Evolutionary conservation across 2,888 invertebrate species (phyloP).

Genomic region (Ecdyonurus torrentis): DNA sequence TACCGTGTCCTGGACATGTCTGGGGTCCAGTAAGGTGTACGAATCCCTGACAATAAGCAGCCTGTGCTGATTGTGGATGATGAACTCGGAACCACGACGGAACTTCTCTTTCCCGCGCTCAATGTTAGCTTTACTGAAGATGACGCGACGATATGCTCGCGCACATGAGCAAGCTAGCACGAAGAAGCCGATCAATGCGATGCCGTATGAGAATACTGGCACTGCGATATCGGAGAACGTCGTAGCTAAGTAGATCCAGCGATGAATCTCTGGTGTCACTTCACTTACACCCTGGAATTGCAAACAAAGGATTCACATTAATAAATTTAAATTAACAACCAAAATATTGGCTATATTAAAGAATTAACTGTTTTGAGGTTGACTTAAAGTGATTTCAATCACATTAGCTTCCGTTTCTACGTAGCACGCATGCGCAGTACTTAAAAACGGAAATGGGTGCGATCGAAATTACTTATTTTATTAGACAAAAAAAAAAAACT

Average conservation of each 20-base stretch:
- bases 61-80: constrained; percentile 34
- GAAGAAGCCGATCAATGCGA: constrained; percentile 49
- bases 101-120: constrained; percentile 48
- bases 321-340: too few species aligned
- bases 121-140: constrained; percentile 55
- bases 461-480: too few species aligned
- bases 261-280: constrained; percentile 56
- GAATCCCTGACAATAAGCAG: constrained; percentile 40
- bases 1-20: background rate
- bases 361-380: too few species aligned
- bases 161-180: constrained; percentile 27
- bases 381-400: too few species aligned
- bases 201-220: constrained; percentile 51
- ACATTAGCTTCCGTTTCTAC: too few species aligned
- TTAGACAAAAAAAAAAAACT: too few species aligned
- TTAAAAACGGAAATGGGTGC: too few species aligned
- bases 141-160: constrained; percentile 55
- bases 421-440: too few species aligned
- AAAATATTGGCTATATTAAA: too few species aligned
- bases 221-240: constrained; percentile 55
- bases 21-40: constrained; percentile 29
- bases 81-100: constrained; percentile 15
- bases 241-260: constrained; percentile 67
- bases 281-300: constrained; percentile 53
- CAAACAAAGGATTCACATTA: too few species aligned